Base-by-base conservation (phyloP, 2,113 vertebrate genomes). In the Tachysurus vachellii region DNA sequence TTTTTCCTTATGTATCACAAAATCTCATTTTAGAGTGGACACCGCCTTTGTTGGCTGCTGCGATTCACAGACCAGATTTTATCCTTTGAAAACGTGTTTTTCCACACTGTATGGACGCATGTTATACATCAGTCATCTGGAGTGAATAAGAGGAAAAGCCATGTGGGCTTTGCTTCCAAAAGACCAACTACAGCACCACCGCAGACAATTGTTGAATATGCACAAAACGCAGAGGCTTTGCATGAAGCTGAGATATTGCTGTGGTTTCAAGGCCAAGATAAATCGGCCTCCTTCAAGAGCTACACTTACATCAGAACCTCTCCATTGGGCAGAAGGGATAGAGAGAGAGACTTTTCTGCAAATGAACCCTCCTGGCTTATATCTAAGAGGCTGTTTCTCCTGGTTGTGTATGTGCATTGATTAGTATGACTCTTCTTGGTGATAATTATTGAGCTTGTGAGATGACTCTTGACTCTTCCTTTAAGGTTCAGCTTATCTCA, bases 61-160 rank as follows among this genome's bases (percentile, higher is more conserved):
- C 16, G 70, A 87, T 85, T 91, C 87, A 70, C 88, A 91, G 92
- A 93, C 91, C 94, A 94, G 93, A 94, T 93, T 94, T 94, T 94
- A 88, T 94, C 84, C 93, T 95, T 95, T 95, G 93, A 95, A 95
- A 94, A 94, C 86, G 93, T 94, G 94, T 95, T 95, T 89, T 94
- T 94, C 91, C 88, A 88, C 64, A 80, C 89, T 90, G 86, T 86
- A 88, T 80, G 82, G 91, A 92, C 82, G 83, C 86, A 82, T 83
- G 86, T 90, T 93, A 91, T 84, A 80, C 76, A 90, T 93, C 92
- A 86, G 86, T 94, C 94, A 95, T 95, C 94, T 95, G 94, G 94
- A 94, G 90, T 91, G 91, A 95, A 95, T 95, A 93, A 95, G 76
- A 83, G 16, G 14, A 66, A 88, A 91, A 90, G 89, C 89, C 87